A percentile compares a stretch with the other conserved stretches of the same genome.
Conservation (phyloP, 2,797 vertebrate genomes). For the Microhierax caerulescens region DNA sequence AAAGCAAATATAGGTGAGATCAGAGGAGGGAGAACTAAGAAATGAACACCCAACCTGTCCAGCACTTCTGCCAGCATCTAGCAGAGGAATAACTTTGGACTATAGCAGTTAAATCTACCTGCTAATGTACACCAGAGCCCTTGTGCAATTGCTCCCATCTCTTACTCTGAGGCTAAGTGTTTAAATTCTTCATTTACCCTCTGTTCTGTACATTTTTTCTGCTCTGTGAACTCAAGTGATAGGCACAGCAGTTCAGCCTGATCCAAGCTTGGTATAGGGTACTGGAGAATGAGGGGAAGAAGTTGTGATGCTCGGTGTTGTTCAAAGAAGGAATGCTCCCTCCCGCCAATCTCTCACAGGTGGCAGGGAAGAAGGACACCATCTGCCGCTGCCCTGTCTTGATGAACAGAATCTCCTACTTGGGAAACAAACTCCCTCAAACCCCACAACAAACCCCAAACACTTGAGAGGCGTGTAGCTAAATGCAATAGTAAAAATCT, state of each 20-base stretch:
- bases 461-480: background rate
- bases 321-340: background rate
- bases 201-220: background rate
- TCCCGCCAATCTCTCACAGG: background rate
- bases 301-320: background rate
- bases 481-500: background rate
- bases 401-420: background rate
- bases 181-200: background rate
- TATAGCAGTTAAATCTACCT: background rate
- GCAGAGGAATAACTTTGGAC: background rate
- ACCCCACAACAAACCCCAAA: background rate
- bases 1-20: background rate
- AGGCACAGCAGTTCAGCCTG: background rate
- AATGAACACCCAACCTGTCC: background rate
- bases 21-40: background rate
- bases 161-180: background rate
- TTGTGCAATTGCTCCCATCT: background rate
- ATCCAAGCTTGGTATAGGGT: background rate
- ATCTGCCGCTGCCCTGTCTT: background rate
- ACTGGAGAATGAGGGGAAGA: background rate
- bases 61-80: background rate
- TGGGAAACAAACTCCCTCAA: background rate
- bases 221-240: background rate
- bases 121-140: background rate
- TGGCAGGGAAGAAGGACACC: background rate